These are phyloP conservation scores for Lithobates pipiens DNA, from an alignment of 2,797 vertebrate species.

Conservation along the genomic window DNA sequence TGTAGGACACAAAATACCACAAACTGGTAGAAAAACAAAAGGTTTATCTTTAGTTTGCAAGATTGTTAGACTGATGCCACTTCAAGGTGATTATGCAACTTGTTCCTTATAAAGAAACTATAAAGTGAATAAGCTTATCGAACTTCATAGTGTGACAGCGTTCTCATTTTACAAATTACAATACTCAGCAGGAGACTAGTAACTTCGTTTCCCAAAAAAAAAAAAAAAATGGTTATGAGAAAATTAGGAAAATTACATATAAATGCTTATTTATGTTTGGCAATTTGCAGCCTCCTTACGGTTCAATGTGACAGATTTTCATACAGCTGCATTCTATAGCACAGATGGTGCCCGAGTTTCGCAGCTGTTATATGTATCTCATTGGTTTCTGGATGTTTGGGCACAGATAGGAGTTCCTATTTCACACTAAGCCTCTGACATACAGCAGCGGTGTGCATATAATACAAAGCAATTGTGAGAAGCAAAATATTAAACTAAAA, in stretches of 20 bases:
- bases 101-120: too few relatives aligned
- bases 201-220: neutral
- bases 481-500: neutral
- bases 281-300: slow-evolving; percentile 45
- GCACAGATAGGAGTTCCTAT: slow-evolving; percentile 12
- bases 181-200: too few relatives aligned
- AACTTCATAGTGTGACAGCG: too few relatives aligned
- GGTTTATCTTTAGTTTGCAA: too few relatives aligned
- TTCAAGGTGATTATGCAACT: too few relatives aligned
- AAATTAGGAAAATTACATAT: neutral
- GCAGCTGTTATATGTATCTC: slow-evolving; percentile 30
- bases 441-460: neutral
- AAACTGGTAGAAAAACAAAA: too few relatives aligned
- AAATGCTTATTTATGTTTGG: slow-evolving; percentile 26
- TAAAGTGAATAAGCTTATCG: too few relatives aligned
- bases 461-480: neutral
- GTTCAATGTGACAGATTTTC: slow-evolving; percentile 37
- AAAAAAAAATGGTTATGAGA: neutral
- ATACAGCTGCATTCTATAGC: slow-evolving; percentile 33
- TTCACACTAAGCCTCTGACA: neutral
- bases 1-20: too few relatives aligned
- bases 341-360: slow-evolving; percentile 37
- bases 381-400: slow-evolving; percentile 30
- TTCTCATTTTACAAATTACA: too few relatives aligned
- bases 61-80: too few relatives aligned